Evolutionary conservation across 2,888 invertebrate species (phyloP).

Genomic region (Athalia rosae): DNA sequence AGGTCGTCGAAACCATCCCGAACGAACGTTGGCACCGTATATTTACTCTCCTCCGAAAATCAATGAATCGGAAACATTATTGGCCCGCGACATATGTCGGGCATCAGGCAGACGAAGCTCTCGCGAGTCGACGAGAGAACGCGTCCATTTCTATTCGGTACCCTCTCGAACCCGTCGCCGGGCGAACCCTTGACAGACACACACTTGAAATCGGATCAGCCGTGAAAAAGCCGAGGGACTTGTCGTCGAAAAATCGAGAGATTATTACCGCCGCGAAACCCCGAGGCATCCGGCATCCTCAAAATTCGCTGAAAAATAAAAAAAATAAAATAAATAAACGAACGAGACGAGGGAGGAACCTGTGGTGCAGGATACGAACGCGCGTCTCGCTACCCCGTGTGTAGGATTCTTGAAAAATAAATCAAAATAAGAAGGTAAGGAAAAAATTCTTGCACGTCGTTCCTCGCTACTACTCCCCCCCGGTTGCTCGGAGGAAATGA

Average conservation of each 20-base stretch:
- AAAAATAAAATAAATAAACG: not conserved
- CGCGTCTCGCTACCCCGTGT: too few relatives aligned
- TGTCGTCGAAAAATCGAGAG: not conserved
- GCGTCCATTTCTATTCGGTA: not conserved
- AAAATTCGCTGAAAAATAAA: not conserved
- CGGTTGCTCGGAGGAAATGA: conserved; percentile 55
- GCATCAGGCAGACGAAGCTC: not conserved
- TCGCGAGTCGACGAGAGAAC: not conserved
- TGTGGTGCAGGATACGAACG: too few relatives aligned
- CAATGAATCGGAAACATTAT: conserved; percentile 61
- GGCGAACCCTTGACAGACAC: not conserved
- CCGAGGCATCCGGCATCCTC: not conserved
- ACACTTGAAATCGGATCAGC: not conserved
- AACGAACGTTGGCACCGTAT: not conserved
- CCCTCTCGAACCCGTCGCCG: not conserved
- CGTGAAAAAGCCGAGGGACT: not conserved
- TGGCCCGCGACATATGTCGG: conserved; percentile 60
- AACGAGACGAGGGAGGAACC: too few relatives aligned
- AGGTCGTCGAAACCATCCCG: conserved; percentile 56
- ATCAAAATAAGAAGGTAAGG: not conserved
- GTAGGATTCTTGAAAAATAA: not conserved
- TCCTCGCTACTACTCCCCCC: not conserved
- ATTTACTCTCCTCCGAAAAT: conserved; percentile 54
- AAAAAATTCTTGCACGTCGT: not conserved
- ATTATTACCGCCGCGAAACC: not conserved